Conservation (phyloP, 2,797 vertebrate species). For the Parotocinclus haroldoi region DNA sequence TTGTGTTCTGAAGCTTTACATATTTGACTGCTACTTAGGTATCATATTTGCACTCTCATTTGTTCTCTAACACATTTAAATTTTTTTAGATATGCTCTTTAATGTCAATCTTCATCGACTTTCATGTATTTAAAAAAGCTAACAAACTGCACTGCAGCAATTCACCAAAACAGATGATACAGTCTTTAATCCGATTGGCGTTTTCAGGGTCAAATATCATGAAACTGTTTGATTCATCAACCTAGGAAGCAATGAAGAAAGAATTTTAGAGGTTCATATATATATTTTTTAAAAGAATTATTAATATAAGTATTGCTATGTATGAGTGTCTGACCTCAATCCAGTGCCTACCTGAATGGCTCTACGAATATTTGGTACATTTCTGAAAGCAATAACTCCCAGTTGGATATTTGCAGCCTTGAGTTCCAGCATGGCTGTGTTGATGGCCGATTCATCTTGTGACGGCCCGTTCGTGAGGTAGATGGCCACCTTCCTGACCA, state of each 20-base stretch:
- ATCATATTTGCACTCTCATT: too few relatives aligned
- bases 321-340: too few relatives aligned
- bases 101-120: too few relatives aligned
- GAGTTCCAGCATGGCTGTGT: slow-evolving; percentile 76
- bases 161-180: slow-evolving; percentile 50
- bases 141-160: background rate
- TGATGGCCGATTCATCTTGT: slow-evolving; percentile 52
- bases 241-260: slow-evolving; percentile 28
- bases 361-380: slow-evolving; percentile 55
- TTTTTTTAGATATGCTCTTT: too few relatives aligned
- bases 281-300: too few relatives aligned
- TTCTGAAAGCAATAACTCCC: slow-evolving; percentile 70
- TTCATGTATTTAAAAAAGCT: too few relatives aligned
- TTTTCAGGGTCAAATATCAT: slow-evolving; percentile 10
- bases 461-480: slow-evolving; percentile 72
- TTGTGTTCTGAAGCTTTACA: too few relatives aligned
- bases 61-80: too few relatives aligned
- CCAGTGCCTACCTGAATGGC: slow-evolving; percentile 69
- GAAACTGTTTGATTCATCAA: slow-evolving; percentile 45
- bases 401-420: slow-evolving; percentile 68
- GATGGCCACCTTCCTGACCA: slow-evolving; percentile 79
- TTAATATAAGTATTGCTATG: background rate
- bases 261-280: background rate
- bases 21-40: too few relatives aligned
- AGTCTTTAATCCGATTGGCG: slow-evolving; percentile 31